Evolutionary conservation across 2,888 invertebrate genomes (phyloP).

Genomic region (Drosophila lacicola): DNA sequence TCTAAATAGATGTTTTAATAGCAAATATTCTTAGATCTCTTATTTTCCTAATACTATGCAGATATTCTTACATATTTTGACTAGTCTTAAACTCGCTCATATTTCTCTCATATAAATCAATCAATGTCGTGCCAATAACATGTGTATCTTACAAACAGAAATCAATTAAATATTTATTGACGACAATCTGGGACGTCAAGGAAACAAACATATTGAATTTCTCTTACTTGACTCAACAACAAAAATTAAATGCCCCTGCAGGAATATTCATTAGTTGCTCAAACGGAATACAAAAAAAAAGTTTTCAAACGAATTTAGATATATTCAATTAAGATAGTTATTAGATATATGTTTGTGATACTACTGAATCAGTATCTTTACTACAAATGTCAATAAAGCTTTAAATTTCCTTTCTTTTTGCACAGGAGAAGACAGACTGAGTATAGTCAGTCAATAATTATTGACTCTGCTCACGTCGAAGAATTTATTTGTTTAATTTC

Average conservation of each 20-base stretch:
- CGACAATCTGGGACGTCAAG: slow-evolving; percentile 30
- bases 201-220: slow-evolving; percentile 43
- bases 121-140: slow-evolving; percentile 34
- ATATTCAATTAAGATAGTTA: too few species aligned
- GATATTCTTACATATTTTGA: neutral
- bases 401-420: too few species aligned
- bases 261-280: neutral
- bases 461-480: neutral
- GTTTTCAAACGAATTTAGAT: neutral
- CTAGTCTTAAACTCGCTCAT: neutral
- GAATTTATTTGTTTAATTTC: neutral
- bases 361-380: too few species aligned
- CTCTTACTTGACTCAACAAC: slow-evolving; percentile 9
- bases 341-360: too few species aligned
- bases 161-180: slow-evolving; percentile 71
- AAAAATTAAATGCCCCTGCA: slow-evolving; percentile 1
- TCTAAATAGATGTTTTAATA: too few species aligned
- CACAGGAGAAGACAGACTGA: too few species aligned
- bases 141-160: slow-evolving; percentile 36
- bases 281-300: neutral
- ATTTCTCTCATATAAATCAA: slow-evolving; percentile 39
- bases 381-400: too few species aligned
- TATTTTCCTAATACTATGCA: too few species aligned
- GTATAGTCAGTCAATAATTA: too few species aligned
- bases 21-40: too few species aligned